Base-by-base conservation (phyloP, 2,888 invertebrate genomes). In the Ornithoptera alexandrae region DNA sequence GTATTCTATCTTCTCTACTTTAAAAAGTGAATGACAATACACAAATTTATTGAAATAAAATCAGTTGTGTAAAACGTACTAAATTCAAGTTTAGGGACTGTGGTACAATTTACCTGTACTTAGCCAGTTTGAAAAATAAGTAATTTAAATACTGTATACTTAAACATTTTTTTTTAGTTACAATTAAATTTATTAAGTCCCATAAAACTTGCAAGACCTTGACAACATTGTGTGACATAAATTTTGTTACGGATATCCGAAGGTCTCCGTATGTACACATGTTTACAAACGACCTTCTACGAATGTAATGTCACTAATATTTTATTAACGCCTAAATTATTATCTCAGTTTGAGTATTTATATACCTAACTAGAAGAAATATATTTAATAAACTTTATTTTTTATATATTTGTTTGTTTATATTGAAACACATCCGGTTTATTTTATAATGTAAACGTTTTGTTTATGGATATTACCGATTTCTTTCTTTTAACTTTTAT, bases 231-330 rank as follows among this genome's bases (percentile, higher is more conserved):
- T 69, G 66, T 62, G 53, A 70, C 62, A 63, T 62, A 62, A 62
- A 66, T 63, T 70, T 66, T 53, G 70, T 67, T 70, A 66, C 66
- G 62, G 59, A 70, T 67, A 66, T 22, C 10, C 59, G 63, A 66
- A 69, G 69, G 62, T 67, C 66, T 63, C 22, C 58, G 20, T 39
- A 46, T 10, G 10, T 22, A 66, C 58, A 65, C 57, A 57, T 62
- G 62, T 59, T 59, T 53, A 24, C 39, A 22, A 4, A 60, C 24
- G 66, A 57, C 66, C 70, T 67, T 67, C 66, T 39, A 36, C 36
- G 20, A 39, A 39, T 30, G n/a, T 50, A 67, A 67, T 58, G 15
- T 24, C 46, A n/a, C 57, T 18, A 68, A 46, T 58, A 46, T 68
- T 61, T 24, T 42, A 50, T 20, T 15, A 22, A 22, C 15, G 56